phyloP scores from a whole-genome alignment of 2,113 vertebrate genomes.

The Oryzias woworae region DNA sequence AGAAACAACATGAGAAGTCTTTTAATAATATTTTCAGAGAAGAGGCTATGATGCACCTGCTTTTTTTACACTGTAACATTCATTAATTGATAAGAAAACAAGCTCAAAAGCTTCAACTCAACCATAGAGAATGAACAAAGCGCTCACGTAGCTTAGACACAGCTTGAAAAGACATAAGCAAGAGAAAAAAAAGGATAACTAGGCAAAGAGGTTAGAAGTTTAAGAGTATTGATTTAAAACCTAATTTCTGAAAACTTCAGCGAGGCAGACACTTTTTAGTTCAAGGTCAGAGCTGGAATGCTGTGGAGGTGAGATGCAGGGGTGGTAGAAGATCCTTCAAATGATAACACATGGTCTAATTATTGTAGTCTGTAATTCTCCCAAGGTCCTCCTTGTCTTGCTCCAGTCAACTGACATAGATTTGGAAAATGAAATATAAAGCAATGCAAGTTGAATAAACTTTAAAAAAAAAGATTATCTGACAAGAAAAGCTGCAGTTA shows the following conservation, averaged over 20 bases:
- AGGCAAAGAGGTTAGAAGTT: slow-evolving; percentile 37
- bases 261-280: slow-evolving; percentile 53
- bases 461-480: slow-evolving; percentile 4
- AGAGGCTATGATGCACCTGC: background rate
- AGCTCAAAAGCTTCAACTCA: background rate
- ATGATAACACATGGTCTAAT: slow-evolving; percentile 74
- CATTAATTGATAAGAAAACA: background rate
- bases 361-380: slow-evolving; percentile 70
- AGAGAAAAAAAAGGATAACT: slow-evolving; percentile 32
- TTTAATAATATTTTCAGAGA: background rate
- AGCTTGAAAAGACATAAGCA: slow-evolving; percentile 5
- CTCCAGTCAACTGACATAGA: slow-evolving; percentile 70
- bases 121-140: background rate
- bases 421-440: slow-evolving; percentile 52
- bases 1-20: background rate
- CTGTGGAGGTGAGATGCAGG: slow-evolving; percentile 47
- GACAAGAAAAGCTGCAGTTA: background rate
- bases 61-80: background rate
- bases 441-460: slow-evolving; percentile 25
- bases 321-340: slow-evolving; percentile 44
- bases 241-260: slow-evolving; percentile 39
- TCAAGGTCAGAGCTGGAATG: slow-evolving; percentile 68
- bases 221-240: slow-evolving; percentile 38
- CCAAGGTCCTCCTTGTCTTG: slow-evolving; percentile 54
- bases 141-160: background rate